Evolutionary conservation across 2,888 invertebrate species (phyloP).

Genomic region (Brenthis hecate): DNA sequence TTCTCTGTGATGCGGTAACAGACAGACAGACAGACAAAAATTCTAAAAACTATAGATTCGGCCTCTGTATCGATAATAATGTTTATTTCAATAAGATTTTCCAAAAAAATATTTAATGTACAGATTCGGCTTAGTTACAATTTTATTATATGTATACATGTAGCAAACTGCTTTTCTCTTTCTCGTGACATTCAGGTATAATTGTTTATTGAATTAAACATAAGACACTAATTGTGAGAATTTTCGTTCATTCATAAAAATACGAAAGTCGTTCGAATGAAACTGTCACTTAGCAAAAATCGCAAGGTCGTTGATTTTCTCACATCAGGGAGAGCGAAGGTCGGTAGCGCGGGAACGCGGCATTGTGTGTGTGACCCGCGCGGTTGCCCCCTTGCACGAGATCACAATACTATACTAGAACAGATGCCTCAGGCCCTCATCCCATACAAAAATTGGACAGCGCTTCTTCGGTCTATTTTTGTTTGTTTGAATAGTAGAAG

Average conservation of each 20-base stretch:
- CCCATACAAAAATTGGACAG: too few relatives aligned
- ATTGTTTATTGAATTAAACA: conserved; percentile 1
- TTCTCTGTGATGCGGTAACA: too few relatives aligned
- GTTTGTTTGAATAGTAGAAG: too few relatives aligned
- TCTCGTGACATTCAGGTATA: neutral
- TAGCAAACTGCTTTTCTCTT: neutral
- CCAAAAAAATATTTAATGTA: too few relatives aligned
- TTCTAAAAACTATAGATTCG: too few relatives aligned
- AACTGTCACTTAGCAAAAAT: neutral
- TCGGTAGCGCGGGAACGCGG: neutral
- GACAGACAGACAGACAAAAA: too few relatives aligned
- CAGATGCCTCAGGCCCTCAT: neutral
- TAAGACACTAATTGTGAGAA: conserved; percentile 11
- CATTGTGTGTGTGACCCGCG: conserved; percentile 2
- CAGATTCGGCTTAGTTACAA: too few relatives aligned
- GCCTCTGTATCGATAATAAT: too few relatives aligned
- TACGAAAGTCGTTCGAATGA: conserved; percentile 16
- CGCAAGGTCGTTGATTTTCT: conserved; percentile 6
- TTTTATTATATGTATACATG: too few relatives aligned
- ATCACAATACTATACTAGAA: neutral
- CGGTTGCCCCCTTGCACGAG: neutral
- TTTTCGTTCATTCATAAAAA: conserved; percentile 1
- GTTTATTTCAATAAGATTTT: too few relatives aligned
- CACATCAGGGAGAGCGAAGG: neutral
- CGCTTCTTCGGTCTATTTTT: too few relatives aligned